phyloP scores from a whole-genome alignment of 2,888 invertebrate species.

The Hirtodrosophila histrioides region DNA sequence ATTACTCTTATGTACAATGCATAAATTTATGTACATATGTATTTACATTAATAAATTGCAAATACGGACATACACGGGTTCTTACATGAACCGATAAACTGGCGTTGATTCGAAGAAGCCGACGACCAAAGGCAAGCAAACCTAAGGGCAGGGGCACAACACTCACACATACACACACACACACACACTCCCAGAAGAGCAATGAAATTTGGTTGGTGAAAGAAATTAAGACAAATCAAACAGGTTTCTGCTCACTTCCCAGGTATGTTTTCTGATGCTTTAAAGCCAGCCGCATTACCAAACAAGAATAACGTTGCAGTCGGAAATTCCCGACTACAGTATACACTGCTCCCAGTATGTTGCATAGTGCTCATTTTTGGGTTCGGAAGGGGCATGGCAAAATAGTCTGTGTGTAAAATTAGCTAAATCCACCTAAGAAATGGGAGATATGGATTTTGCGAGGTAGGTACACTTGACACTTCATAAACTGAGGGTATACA shows the following conservation, averaged over 20 bases:
- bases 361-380: too few species aligned
- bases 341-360: too few species aligned
- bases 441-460: too few species aligned
- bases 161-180: slow-evolving; percentile 12
- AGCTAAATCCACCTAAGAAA: too few species aligned
- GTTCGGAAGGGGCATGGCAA: too few species aligned
- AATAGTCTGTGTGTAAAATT: too few species aligned
- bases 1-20: not conserved
- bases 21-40: slow-evolving; percentile 2
- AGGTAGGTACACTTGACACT: too few species aligned
- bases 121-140: slow-evolving; percentile 13
- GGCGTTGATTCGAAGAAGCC: slow-evolving; percentile 50
- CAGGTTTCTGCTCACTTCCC: slow-evolving; percentile 54
- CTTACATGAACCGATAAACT: slow-evolving; percentile 53
- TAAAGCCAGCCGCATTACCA: slow-evolving; percentile 30
- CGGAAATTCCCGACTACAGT: too few species aligned
- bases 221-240: slow-evolving; percentile 74
- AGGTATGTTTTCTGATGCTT: slow-evolving; percentile 28
- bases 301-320: too few species aligned
- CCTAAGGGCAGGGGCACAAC: slow-evolving; percentile 13
- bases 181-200: slow-evolving; percentile 16
- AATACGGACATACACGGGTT: slow-evolving; percentile 36
- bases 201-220: slow-evolving; percentile 46
- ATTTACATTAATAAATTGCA: slow-evolving; percentile 32
- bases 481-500: too few species aligned